A percentile compares a stretch with the other conserved stretches of the same genome.
These are phyloP conservation scores for Entosphenus tridentatus DNA, from an alignment of 2,113 vertebrate genomes.

Conservation along the genomic window DNA sequence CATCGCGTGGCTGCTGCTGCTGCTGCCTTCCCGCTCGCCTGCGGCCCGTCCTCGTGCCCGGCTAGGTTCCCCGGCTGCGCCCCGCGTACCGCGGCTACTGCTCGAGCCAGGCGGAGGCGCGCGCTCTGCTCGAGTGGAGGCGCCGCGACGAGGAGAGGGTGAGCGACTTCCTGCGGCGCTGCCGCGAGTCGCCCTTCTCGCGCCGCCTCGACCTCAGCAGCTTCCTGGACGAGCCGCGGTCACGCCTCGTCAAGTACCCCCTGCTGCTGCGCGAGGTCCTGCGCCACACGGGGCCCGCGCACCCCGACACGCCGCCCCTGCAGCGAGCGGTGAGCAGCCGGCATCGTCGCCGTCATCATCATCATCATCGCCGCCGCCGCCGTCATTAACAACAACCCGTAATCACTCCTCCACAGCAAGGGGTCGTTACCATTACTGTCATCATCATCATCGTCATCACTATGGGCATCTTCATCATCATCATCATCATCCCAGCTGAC, in stretches of 20 bases:
- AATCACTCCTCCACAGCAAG: no score
- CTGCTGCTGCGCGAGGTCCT: slow-evolving; percentile 36
- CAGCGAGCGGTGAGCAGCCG: slow-evolving; percentile 28
- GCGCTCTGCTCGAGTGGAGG: slow-evolving; percentile 32
- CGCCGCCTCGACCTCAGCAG: slow-evolving; percentile 45
- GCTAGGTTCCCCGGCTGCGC: slow-evolving; percentile 29
- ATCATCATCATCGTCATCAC: no score
- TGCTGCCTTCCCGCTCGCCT: neutral
- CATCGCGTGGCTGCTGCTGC: neutral
- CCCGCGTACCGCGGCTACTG: slow-evolving; percentile 34
- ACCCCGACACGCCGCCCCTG: slow-evolving; percentile 29
- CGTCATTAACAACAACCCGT: no score
- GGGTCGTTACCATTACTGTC: no score
- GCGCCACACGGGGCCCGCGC: slow-evolving; percentile 31
- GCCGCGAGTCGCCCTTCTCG: slow-evolving; percentile 45
- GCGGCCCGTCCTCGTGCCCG: neutral
- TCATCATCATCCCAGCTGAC: no score
- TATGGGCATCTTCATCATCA: no score
- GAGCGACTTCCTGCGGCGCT: slow-evolving; percentile 36
- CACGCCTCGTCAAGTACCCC: slow-evolving; percentile 41
- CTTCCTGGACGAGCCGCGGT: slow-evolving; percentile 41
- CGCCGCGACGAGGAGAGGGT: slow-evolving; percentile 32
- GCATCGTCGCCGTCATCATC: neutral
- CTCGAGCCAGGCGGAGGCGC: slow-evolving; percentile 42
- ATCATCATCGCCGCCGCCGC: no score